These are phyloP conservation scores for Griposia aprilina DNA, from an alignment of 2,888 invertebrate genomes.

Conservation along the genomic window DNA sequence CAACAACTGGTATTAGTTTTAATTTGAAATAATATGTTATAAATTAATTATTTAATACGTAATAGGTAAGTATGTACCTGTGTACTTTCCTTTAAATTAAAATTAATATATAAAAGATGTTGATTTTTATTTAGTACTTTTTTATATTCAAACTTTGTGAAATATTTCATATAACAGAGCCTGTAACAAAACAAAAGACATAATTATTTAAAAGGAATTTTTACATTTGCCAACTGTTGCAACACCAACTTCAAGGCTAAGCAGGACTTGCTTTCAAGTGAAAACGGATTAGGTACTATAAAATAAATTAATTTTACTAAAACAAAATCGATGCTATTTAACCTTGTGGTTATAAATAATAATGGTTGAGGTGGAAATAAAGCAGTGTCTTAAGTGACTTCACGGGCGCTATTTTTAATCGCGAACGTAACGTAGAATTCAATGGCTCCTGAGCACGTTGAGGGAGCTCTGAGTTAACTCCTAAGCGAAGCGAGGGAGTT, in stretches of 20 bases:
- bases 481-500: too few species aligned
- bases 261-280: too few species aligned
- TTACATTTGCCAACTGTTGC: not conserved
- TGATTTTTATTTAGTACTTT: not conserved
- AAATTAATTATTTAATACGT: conserved; percentile 19
- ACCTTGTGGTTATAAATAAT: too few species aligned
- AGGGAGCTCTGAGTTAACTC: too few species aligned
- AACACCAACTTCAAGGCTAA: not conserved
- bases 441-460: too few species aligned
- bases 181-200: too few species aligned
- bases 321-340: too few species aligned
- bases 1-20: conserved; percentile 5
- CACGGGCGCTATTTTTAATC: too few species aligned
- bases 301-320: not conserved
- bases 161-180: not conserved
- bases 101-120: not conserved
- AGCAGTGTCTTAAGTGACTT: too few species aligned
- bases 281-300: not conserved
- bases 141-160: not conserved
- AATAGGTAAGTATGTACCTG: not conserved
- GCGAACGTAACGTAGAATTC: too few species aligned
- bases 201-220: not conserved
- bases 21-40: conserved; percentile 24
- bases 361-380: too few species aligned
- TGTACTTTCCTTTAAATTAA: conserved; percentile 34